phyloP scores from a whole-genome alignment of 2,797 vertebrate species.

The Chelmon rostratus region DNA sequence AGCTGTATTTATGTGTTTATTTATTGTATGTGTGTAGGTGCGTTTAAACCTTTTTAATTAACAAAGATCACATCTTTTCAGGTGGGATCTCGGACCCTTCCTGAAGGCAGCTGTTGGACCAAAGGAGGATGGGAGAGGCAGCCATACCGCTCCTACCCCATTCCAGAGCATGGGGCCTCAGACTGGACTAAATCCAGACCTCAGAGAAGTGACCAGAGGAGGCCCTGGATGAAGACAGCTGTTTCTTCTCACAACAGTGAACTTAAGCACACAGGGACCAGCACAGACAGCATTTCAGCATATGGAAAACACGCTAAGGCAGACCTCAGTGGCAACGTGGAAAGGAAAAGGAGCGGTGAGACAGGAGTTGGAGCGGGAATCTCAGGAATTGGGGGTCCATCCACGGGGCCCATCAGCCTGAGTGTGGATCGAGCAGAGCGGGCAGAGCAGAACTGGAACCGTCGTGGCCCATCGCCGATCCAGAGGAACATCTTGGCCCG shows the following conservation, averaged over 20 bases:
- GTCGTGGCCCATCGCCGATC: constrained; percentile 91
- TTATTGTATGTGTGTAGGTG: neutral
- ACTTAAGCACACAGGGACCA: constrained; percentile 72
- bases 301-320: constrained; percentile 65
- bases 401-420: neutral
- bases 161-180: constrained; percentile 81
- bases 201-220: constrained; percentile 74
- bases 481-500: constrained; percentile 88
- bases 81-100: constrained; percentile 89
- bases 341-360: constrained; percentile 52
- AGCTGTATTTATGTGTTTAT: constrained; percentile 9
- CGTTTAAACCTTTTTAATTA: neutral
- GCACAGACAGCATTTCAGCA: constrained; percentile 57
- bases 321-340: constrained; percentile 64
- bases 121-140: constrained; percentile 87
- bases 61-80: constrained; percentile 43
- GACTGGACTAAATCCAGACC: constrained; percentile 77
- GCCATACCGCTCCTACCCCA: constrained; percentile 67
- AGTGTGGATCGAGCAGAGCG: constrained; percentile 79
- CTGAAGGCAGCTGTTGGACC: constrained; percentile 86
- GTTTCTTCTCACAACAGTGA: constrained; percentile 59
- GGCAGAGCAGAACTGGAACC: constrained; percentile 87
- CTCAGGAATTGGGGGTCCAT: constrained; percentile 77
- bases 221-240: constrained; percentile 70
- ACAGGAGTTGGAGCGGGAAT: constrained; percentile 23